Percentiles rank a stretch among this genome's conserved stretches.
phyloP scores from a whole-genome alignment of 2,113 vertebrate species.

The Phainopepla nitens region DNA sequence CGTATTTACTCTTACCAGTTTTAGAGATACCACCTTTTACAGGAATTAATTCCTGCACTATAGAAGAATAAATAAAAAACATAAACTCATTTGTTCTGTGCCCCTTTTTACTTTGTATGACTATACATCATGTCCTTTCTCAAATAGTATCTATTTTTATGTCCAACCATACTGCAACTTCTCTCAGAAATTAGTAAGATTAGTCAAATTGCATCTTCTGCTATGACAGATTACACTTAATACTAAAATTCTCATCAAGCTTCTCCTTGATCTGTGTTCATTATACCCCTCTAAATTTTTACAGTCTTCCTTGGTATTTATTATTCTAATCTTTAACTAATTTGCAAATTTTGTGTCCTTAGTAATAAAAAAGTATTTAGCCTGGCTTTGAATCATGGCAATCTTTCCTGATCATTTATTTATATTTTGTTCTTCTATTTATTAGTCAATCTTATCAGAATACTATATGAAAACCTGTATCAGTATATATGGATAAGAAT shows the following conservation, averaged over 20 bases:
- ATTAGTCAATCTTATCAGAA: background rate
- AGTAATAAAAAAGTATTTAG: background rate
- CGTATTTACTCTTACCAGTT: background rate
- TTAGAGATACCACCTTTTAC: background rate
- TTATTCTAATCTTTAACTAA: background rate
- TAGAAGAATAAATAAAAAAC: background rate
- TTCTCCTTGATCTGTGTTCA: background rate
- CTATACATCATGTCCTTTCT: background rate
- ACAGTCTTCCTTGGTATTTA: background rate
- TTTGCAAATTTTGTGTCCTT: background rate
- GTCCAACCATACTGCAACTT: background rate
- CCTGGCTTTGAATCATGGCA: background rate
- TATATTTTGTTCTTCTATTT: background rate
- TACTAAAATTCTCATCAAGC: background rate
- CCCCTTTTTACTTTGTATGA: background rate
- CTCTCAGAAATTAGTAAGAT: background rate
- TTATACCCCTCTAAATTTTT: background rate
- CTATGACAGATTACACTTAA: background rate
- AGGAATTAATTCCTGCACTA: background rate
- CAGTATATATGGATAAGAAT: background rate
- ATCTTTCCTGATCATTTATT: background rate
- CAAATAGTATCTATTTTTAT: background rate
- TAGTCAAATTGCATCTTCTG: background rate
- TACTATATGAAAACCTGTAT: background rate
- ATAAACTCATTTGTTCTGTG: background rate